Evolutionary conservation across 2,113 vertebrate species (phyloP).

Genomic region (Morone saxatilis): DNA sequence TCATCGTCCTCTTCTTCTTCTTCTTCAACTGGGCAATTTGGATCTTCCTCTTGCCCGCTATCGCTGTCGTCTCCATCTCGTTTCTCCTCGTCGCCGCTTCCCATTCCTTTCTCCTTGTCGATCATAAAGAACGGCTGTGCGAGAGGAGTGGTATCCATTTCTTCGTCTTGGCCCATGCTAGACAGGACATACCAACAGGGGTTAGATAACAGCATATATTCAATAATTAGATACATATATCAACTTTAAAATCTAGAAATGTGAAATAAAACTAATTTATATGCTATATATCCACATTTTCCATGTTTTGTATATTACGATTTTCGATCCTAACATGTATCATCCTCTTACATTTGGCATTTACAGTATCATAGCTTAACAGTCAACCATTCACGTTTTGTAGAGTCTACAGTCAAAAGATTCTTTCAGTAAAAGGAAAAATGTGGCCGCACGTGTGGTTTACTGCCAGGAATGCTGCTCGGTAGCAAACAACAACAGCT

Average conservation of each 20-base stretch:
- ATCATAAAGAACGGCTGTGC: conserved; percentile 57
- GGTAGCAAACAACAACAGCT: background rate
- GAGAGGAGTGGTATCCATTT: conserved; percentile 81
- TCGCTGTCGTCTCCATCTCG: conserved; percentile 34
- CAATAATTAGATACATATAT: background rate
- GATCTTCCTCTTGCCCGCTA: conserved; percentile 51
- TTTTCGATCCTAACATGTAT: too few relatives aligned
- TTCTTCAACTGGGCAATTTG: conserved; percentile 12
- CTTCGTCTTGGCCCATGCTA: conserved; percentile 77
- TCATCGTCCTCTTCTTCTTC: conserved; percentile 24
- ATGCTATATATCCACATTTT: background rate
- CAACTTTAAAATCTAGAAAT: background rate
- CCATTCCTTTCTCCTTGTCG: conserved; percentile 55
- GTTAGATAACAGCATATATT: background rate
- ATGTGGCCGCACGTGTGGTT: background rate
- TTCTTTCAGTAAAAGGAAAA: background rate
- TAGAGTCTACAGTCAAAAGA: background rate
- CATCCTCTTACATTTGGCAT: too few relatives aligned
- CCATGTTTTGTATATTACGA: too few relatives aligned
- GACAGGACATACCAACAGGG: background rate
- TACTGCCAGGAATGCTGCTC: background rate
- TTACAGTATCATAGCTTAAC: too few relatives aligned
- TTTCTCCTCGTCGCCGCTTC: conserved; percentile 12
- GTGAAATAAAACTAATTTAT: background rate
- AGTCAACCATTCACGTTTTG: too few relatives aligned